These are phyloP conservation scores for Thalassarche chlororhynchos DNA, from an alignment of 2,113 vertebrate species.

Conservation along the genomic window DNA sequence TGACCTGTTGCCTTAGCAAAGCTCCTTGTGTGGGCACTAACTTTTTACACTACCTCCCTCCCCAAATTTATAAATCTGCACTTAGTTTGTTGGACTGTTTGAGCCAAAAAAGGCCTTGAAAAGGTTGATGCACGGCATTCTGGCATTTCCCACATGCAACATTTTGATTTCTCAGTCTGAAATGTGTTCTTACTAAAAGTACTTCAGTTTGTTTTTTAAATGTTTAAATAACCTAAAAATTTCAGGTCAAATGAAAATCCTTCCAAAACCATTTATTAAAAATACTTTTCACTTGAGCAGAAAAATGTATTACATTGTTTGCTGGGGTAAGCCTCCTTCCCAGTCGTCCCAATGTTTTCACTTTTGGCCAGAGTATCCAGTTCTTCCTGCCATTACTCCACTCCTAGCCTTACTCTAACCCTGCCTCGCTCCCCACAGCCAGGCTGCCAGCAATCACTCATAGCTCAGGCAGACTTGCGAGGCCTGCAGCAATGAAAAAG, in stretches of 20 bases:
- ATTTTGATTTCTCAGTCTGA: neutral
- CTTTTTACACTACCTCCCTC: neutral
- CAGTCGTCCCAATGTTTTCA: neutral
- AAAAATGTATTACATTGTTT: neutral
- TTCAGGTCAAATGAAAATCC: neutral
- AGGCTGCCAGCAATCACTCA: neutral
- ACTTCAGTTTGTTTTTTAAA: neutral
- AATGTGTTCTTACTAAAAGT: neutral
- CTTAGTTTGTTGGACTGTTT: neutral
- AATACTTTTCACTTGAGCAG: slow-evolving; percentile 29
- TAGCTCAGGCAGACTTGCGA: neutral
- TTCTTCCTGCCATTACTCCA: neutral
- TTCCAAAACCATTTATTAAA: slow-evolving; percentile 39
- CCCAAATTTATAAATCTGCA: neutral
- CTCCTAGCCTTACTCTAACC: neutral
- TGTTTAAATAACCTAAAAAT: slow-evolving; percentile 40
- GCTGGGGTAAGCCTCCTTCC: neutral
- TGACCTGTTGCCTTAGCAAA: neutral
- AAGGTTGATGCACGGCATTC: neutral
- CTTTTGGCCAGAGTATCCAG: neutral
- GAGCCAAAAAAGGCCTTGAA: neutral
- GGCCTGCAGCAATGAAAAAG: neutral
- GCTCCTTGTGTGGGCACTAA: slow-evolving; percentile 41
- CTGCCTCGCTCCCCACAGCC: neutral
- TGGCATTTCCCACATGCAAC: neutral